Evolutionary conservation across 2,797 vertebrate genomes (phyloP).

Genomic region (Sebastiscus albofasciatus): DNA sequence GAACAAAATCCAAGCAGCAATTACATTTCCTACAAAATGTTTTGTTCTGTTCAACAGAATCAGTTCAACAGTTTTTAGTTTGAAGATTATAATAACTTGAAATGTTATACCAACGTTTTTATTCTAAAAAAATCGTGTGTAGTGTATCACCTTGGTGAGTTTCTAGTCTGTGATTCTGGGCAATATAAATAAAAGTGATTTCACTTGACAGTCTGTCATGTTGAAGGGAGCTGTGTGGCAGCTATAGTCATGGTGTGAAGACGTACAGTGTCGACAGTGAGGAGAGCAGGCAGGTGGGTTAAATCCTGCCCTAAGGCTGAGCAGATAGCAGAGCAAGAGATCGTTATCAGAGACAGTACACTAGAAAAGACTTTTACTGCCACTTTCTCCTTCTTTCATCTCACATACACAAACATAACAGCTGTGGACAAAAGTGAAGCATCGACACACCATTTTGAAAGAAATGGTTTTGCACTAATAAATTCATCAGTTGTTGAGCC

Average conservation of each 20-base stretch:
- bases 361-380: conserved; percentile 19
- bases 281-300: conserved; percentile 43
- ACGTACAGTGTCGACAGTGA: background rate
- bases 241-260: conserved; percentile 7
- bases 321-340: conserved; percentile 51
- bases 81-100: background rate
- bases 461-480: conserved; percentile 12
- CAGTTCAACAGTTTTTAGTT: background rate
- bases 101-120: background rate
- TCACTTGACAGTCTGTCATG: background rate
- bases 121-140: background rate
- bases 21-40: background rate
- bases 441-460: background rate
- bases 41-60: background rate
- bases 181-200: background rate
- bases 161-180: background rate
- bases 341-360: conserved; percentile 55
- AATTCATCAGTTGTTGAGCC: conserved; percentile 37
- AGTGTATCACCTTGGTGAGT: background rate
- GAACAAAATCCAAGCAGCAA: background rate
- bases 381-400: conserved; percentile 20
- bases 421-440: conserved; percentile 24
- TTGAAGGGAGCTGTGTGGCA: background rate
- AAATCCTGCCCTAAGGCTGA: conserved; percentile 54
- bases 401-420: conserved; percentile 37